Evolutionary conservation across 2,888 invertebrate species (phyloP), one percentile per base, ranked within the genome.

Genomic region (Lithophane leautieri): DNA sequence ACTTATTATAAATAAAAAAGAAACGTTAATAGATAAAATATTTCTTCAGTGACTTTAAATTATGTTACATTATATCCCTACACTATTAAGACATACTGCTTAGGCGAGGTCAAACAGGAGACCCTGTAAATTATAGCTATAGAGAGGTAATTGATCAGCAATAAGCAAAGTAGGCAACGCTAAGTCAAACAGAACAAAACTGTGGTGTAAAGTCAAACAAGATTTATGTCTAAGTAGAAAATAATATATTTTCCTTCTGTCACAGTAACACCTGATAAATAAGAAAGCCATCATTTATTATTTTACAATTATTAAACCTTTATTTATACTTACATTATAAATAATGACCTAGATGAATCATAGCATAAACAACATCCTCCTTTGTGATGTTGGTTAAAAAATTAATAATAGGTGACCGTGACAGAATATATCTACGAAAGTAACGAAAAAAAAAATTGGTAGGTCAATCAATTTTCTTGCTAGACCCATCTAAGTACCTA

Each of bases 171-270:
- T 52, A 63, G n/a, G 52, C 60, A 83, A 65, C 65, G 70, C 65
- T 44, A 76, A 65, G 73, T 75, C 74, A 70, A 67, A 4, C 58
- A 65, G 61, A 61, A 87, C 75, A 70, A 74, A 75, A 70, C 40
- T 19, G 11, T 40, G 40, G 47, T 79, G 61, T 86, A 72, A 77
- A 73, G 19, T 78, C 71, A 66, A 76, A 79, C 12, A 79, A 84
- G 79, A 86, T 84, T 81, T 77, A 85, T 65, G 58, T 73, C 73
- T 79, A 65, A 71, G 54, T 67, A 72, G 78, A 81, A 78, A 79
- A 78, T 75, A 60, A 73, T 73, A 65, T 71, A 69, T 76, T 42
- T 77, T 67, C 69, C 47, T 65, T 58, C 44, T 62, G 66, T 70
- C 66, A 67, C 42, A 69, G n/a, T 34, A 40, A 40, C 14, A 50